These are phyloP conservation scores for Hycleus cichorii DNA, from an alignment of 1,140 invertebrate genomes.

Conservation along the genomic window DNA sequence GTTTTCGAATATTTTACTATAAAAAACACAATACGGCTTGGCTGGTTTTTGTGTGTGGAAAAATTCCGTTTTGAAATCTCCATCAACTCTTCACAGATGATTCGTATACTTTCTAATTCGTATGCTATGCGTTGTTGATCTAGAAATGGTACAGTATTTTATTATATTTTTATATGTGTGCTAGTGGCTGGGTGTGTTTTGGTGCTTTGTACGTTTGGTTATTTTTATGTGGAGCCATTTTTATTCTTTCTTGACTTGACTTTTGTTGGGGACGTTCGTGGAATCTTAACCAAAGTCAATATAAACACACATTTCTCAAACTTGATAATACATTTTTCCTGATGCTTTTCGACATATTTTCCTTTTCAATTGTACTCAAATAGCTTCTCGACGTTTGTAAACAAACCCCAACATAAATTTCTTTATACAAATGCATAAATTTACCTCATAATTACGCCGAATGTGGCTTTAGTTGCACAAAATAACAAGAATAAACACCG, in stretches of 20 bases:
- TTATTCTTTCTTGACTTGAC: conserved; percentile 18
- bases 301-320: conserved; percentile 23
- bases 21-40: too few relatives aligned
- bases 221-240: conserved; percentile 22
- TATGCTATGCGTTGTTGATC: too few relatives aligned
- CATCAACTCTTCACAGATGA: too few relatives aligned
- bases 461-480: too few relatives aligned
- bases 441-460: neutral
- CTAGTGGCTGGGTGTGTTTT: too few relatives aligned
- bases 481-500: conserved; percentile 12
- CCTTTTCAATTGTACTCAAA: conserved; percentile 9
- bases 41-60: too few relatives aligned
- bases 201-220: neutral
- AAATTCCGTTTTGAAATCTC: too few relatives aligned
- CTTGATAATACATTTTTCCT: conserved; percentile 14
- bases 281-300: conserved; percentile 21
- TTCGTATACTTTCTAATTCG: too few relatives aligned
- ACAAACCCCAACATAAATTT: neutral
- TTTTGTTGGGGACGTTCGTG: conserved; percentile 14
- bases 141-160: too few relatives aligned
- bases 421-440: neutral
- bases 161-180: too few relatives aligned
- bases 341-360: conserved; percentile 8
- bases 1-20: too few relatives aligned
- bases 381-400: neutral